Base-by-base conservation (phyloP, 2,113 vertebrate genomes). In the Loxodonta africana region DNA sequence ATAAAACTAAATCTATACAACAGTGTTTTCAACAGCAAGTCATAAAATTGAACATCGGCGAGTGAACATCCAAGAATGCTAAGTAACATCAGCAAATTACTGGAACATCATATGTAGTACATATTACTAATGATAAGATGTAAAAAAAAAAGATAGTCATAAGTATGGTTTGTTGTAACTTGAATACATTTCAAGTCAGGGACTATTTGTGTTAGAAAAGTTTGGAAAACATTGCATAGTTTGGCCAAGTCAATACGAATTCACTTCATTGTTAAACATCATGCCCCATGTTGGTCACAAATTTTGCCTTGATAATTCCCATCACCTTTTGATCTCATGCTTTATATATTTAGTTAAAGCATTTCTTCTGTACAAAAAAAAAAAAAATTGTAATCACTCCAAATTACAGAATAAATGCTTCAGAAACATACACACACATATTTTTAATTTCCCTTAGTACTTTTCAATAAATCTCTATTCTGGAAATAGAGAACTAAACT, bases 381-480 rank as follows among this genome's bases (percentile, higher is more conserved):
- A 41, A 62, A 62, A 28, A 71, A 82, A 11, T 69, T 69, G 37
- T 37, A 88, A 91, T 71, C 60, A 76, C 28, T 74, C 57, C 51
- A 86, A 7, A 8, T 83, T 60, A 51, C 1, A 86, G 20, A 87
- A 88, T 2, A 90, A 18, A 77, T 44, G 88, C 17, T 71, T 94
- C n/a, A 88, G 33, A 12, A 82, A 71, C n/a, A 51, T 20, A 62
- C 5, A 62, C 60, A 62, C 30, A 26, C 23, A 21, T 33, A 28
- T 82, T 28, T 44, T 84, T 67, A 60, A 88, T 65, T 69, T 83
- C 57, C 46, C 48, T 82, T 44, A 44, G 48, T 15, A 82, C 46
- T 44, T 91, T 63, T 81, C 85, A 96, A 74, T 41, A 91, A 95
- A 69, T 63, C 74, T 60, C 26, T 41, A 37, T 84, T 84, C 73